Base-by-base conservation (phyloP, 2,888 invertebrate species). In the Dastarcus helophoroides region DNA sequence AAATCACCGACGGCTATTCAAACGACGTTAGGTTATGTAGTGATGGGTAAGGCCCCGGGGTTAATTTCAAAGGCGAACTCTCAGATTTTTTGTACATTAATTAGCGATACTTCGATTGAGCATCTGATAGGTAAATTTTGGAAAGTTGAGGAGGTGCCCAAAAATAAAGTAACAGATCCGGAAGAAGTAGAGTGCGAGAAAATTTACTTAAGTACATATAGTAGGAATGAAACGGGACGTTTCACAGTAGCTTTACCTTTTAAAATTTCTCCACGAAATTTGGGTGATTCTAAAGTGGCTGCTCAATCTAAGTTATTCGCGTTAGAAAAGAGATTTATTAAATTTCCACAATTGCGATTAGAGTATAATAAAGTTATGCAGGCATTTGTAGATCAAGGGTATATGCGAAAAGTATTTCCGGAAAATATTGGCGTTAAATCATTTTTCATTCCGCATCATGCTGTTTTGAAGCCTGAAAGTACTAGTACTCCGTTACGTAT, bases 311-410 rank as follows among this genome's bases (percentile, higher is more conserved):
- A 13, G 13, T 25, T 25, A 25, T 25, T 10, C n/a, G 10, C 25
- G 12, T 5, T 25, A 25, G 25, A 25, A 5, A 10, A 13, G n/a
- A 10, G 25, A 3, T 25, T 25, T 4, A 5, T n/a, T 3, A 25
- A 11, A 11, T n/a, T n/a, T 10, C n/a, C 13, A 10, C 9, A 25
- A n/a, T 13, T 25, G 5, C 11, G 25, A 4, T 10, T 6, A 5
- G 25, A 25, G 13, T 25, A 25, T 13, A 25, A 25, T 13, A 25
- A 25, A 6, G 25, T 25, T 3, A 25, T 25, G 25, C 3, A 25
- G 13, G 7, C 10, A 11, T 25, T 25, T 10, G 3, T 25, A 6
- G 25, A 25, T n/a, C 25, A 25, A 12, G 25, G 25, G 4, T 13
- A 25, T 25, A 3, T 25, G 7, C n/a, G n/a, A n/a, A n/a, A n/a